phyloP scores from a whole-genome alignment of 2,888 invertebrate species.

The Margaritifera margaritifera region DNA sequence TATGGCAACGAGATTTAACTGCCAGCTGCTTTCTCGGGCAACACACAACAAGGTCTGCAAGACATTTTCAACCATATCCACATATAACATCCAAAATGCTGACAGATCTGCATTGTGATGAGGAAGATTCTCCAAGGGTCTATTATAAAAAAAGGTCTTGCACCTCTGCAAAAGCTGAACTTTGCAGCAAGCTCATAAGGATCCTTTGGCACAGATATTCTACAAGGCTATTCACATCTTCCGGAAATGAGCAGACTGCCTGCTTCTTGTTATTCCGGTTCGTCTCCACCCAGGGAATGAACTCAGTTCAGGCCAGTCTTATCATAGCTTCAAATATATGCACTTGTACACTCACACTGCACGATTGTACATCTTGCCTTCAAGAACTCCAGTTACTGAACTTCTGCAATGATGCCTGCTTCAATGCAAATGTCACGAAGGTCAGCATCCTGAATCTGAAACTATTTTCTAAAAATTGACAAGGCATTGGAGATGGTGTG shows the following conservation, averaged over 20 bases:
- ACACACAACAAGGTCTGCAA: constrained; percentile 32
- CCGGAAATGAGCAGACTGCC: background rate
- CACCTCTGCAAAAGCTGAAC: background rate
- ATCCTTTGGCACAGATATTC: constrained; percentile 1
- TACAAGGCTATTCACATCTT: background rate
- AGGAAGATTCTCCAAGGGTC: constrained; percentile 10
- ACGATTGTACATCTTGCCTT: background rate
- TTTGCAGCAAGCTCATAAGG: background rate
- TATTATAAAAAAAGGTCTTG: constrained; percentile 6
- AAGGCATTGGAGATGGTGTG: background rate
- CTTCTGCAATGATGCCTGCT: background rate
- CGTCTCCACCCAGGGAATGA: constrained; percentile 3
- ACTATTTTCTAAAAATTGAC: constrained; percentile 10
- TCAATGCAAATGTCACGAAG: no score
- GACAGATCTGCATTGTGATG: constrained; percentile 16
- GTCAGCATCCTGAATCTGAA: no score
- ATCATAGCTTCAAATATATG: no score
- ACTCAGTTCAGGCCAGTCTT: constrained; percentile 3
- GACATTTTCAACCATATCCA: constrained; percentile 43
- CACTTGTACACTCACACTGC: background rate
- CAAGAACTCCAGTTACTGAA: background rate
- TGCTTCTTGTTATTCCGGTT: background rate
- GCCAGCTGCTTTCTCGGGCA: constrained; percentile 35
- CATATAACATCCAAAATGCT: constrained; percentile 40
- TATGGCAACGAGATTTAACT: constrained; percentile 31